Evolutionary conservation across 2,888 invertebrate species (phyloP), one percentile per base, ranked within the genome.

Genomic region (Cerastoderma edule): DNA sequence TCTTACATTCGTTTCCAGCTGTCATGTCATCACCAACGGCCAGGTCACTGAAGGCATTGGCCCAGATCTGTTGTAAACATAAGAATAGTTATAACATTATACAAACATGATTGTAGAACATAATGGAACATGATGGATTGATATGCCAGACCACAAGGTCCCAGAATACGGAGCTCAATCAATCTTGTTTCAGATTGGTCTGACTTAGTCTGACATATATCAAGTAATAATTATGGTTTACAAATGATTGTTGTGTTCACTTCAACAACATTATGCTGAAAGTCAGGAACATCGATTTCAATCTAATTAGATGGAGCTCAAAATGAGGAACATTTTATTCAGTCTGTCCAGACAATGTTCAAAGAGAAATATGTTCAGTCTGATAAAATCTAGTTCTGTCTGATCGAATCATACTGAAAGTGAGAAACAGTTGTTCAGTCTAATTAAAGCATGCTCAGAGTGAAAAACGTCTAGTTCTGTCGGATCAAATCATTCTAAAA

Each of bases 121-220:
- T n/a, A n/a, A n/a, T n/a, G n/a, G n/a, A n/a, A n/a, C n/a, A n/a
- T n/a, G n/a, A n/a, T n/a, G n/a, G n/a, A n/a, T n/a, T n/a, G n/a
- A n/a, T n/a, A n/a, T n/a, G n/a, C n/a, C n/a, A n/a, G n/a, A n/a
- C n/a, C n/a, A n/a, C n/a, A n/a, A n/a, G n/a, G n/a, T n/a, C n/a
- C n/a, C n/a, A n/a, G n/a, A n/a, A n/a, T n/a, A n/a, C n/a, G n/a
- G n/a, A n/a, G n/a, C n/a, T n/a, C n/a, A n/a, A n/a, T n/a, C n/a
- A n/a, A n/a, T n/a, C n/a, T n/a, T n/a, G n/a, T 44, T 24, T 67
- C 64, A 24, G 28, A 63, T 13, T 28, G 33, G 19, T 57, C 33
- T 16, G 64, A 63, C 39, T 16, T 68, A 39, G 68, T 64, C 73
- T 73, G 44, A 53, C 50, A 67, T n/a, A 8, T 27, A 54, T 33